Conservation (phyloP, 2,113 vertebrate genomes). For the Symphodus melops region DNA sequence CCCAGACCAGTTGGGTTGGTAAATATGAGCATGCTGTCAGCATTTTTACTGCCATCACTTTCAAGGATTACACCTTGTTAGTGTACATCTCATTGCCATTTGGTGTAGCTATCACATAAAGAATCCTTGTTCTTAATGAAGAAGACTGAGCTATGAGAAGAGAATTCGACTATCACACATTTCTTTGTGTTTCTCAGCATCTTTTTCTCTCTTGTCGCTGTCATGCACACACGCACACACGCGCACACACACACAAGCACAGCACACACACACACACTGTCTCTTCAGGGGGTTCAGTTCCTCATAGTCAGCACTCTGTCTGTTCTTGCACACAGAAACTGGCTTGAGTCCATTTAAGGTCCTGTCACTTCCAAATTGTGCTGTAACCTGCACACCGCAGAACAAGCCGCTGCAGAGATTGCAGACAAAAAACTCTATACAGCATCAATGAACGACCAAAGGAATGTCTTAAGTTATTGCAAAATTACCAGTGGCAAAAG, state of each 20-base stretch:
- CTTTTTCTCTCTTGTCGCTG: conserved; percentile 24
- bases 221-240: conserved; percentile 7
- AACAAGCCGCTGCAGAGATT: conserved; percentile 45
- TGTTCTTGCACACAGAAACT: conserved; percentile 40
- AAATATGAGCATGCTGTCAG: conserved; percentile 56
- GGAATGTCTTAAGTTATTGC: neutral
- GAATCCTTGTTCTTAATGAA: neutral
- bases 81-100: conserved; percentile 10
- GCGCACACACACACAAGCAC: neutral
- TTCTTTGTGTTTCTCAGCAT: conserved; percentile 24
- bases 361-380: conserved; percentile 65
- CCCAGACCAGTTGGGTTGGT: conserved; percentile 55
- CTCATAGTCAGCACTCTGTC: conserved; percentile 72
- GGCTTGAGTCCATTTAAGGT: conserved; percentile 67
- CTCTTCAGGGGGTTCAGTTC: conserved; percentile 55
- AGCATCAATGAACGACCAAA: conserved; percentile 30
- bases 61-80: conserved; percentile 27
- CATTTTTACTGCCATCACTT: conserved; percentile 27
- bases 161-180: conserved; percentile 21
- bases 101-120: conserved; percentile 5
- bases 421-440: conserved; percentile 31
- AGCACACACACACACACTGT: conserved; percentile 26
- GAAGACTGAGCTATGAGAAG: neutral
- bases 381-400: conserved; percentile 59
- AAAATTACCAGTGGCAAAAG: neutral